Evolutionary conservation across 2,113 vertebrate genomes (phyloP).

Genomic region (Peromyscus polionotus): DNA sequence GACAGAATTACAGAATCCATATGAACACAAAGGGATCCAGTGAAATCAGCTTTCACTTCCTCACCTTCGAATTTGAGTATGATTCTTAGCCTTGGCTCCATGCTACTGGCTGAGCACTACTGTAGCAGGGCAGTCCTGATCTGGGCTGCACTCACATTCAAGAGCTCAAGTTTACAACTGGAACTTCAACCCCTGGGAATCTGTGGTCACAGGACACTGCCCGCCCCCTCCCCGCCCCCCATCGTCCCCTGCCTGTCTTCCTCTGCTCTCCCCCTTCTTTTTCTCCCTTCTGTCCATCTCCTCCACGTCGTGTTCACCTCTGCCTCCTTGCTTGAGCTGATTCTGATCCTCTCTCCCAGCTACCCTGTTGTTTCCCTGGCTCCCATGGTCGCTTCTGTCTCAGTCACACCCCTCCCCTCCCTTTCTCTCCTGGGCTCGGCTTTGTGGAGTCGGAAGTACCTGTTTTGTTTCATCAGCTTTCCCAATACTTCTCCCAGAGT

Average conservation of each 20-base stretch:
- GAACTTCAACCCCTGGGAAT: background rate
- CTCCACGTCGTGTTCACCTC: background rate
- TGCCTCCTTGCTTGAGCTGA: background rate
- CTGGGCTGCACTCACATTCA: background rate
- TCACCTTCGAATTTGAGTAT: background rate
- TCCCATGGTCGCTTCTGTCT: background rate
- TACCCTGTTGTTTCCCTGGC: background rate
- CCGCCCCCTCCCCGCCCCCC: background rate
- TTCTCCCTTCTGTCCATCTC: background rate
- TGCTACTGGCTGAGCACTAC: background rate
- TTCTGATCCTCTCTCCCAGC: background rate
- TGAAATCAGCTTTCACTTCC: background rate
- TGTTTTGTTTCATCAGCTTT: background rate
- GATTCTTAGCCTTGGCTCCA: background rate
- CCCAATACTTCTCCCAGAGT: background rate
- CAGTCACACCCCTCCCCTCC: background rate
- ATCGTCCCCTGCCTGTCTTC: rapidly evolving
- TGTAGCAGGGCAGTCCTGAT: background rate
- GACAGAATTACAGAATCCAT: rapidly evolving
- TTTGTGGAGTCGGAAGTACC: background rate
- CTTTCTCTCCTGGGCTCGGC: background rate
- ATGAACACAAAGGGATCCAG: background rate
- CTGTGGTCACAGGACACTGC: background rate
- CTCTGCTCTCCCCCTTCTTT: background rate
- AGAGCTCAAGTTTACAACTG: background rate